Percentiles rank a stretch among this genome's conserved stretches.
These are phyloP conservation scores for Cataglyphis livida DNA, from an alignment of 2,888 invertebrate genomes.

Conservation along the genomic window DNA sequence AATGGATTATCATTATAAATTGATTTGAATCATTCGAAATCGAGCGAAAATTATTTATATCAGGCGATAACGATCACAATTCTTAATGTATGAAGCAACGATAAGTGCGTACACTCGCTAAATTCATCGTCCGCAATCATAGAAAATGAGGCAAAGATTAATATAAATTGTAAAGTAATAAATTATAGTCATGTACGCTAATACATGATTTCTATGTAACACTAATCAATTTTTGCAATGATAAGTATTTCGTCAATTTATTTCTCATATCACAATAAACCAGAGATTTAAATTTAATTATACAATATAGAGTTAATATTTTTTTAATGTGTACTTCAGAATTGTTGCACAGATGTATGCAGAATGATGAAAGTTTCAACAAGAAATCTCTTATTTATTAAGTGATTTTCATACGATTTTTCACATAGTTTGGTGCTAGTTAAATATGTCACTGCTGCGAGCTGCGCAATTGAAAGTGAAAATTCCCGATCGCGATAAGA, in stretches of 20 bases:
- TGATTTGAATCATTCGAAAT: conserved; percentile 11
- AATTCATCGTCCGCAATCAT: neutral
- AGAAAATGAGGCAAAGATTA: neutral
- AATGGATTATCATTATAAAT: conserved; percentile 31
- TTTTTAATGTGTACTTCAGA: neutral
- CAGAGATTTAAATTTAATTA: neutral
- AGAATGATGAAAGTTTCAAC: neutral
- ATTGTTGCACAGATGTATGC: neutral
- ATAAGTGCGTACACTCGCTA: neutral
- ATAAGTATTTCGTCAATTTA: neutral
- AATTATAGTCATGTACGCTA: neutral
- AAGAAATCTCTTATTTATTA: conserved; percentile 11
- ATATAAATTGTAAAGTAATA: conserved; percentile 12
- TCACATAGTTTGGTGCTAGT: conserved; percentile 3
- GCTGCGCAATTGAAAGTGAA: conserved; percentile 23
- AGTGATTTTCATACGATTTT: conserved; percentile 28
- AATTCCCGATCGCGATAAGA: conserved; percentile 30
- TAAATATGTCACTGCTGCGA: neutral
- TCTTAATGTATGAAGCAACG: neutral
- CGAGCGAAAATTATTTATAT: conserved; percentile 28
- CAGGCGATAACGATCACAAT: conserved; percentile 17
- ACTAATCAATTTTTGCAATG: neutral
- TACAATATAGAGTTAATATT: neutral
- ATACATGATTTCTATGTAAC: neutral
- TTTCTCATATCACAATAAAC: neutral